Conservation (phyloP, 2,797 vertebrate species). For the Austrolebias charrua region DNA sequence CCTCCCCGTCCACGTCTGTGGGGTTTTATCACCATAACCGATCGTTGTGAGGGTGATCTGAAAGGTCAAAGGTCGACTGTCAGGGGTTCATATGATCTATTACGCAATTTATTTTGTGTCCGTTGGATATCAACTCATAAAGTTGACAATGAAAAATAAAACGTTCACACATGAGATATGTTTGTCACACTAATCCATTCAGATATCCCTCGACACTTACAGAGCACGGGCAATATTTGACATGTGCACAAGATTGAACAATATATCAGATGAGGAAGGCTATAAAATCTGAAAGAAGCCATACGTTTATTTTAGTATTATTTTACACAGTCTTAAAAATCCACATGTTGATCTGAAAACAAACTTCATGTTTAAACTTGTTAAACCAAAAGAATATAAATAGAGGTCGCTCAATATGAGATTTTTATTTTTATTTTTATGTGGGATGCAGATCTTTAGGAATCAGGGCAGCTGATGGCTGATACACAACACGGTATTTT, state of each 20-base stretch:
- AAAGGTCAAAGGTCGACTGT: conserved; percentile 36
- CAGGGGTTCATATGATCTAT: not conserved
- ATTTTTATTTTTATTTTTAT: too few species aligned
- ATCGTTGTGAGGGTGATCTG: conserved; percentile 98
- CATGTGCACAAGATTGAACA: not conserved
- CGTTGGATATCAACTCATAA: not conserved
- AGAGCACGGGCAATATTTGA: too few species aligned
- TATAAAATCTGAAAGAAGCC: not conserved
- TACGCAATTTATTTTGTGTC: not conserved
- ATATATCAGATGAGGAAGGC: not conserved
- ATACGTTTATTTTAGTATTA: not conserved
- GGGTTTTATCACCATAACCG: conserved; percentile 97
- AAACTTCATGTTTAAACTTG: not conserved
- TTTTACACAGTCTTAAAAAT: not conserved
- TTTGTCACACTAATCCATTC: not conserved
- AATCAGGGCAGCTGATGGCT: too few species aligned
- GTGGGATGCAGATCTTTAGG: too few species aligned
- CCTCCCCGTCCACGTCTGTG: conserved; percentile 95
- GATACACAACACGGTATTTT: too few species aligned
- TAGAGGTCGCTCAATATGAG: too few species aligned
- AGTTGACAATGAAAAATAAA: not conserved
- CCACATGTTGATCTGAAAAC: not conserved
- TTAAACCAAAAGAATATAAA: not conserved
- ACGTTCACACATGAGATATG: not conserved
- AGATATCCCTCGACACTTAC: not conserved